A percentile compares a stretch with the other conserved stretches of the same genome.
Conservation (phyloP, 2,888 invertebrate genomes). For the Eilema depressum region DNA sequence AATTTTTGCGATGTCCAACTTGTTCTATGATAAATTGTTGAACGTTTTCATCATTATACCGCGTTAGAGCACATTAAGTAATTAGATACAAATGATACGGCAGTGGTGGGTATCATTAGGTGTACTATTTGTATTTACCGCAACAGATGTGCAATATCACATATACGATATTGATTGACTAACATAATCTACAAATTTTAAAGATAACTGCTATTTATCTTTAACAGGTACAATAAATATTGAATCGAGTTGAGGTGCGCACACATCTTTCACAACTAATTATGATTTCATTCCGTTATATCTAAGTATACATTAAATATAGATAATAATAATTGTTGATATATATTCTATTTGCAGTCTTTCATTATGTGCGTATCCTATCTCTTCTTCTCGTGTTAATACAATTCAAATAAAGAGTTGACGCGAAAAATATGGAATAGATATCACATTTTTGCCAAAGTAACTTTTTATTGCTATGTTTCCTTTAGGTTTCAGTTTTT, state of each 20-base stretch:
- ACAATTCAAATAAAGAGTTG: too few species aligned
- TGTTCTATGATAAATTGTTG: background rate
- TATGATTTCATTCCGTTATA: too few species aligned
- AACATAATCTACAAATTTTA: background rate
- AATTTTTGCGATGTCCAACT: background rate
- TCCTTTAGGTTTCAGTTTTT: too few species aligned
- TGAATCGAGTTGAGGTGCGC: background rate
- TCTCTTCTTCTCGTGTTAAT: background rate
- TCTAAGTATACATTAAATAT: too few species aligned
- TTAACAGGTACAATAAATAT: too few species aligned
- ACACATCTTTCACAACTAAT: background rate
- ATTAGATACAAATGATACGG: background rate
- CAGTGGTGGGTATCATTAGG: background rate
- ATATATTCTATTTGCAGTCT: background rate
- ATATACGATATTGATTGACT: slow-evolving; percentile 1
- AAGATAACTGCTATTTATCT: slow-evolving; percentile 8
- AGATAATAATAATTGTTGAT: background rate
- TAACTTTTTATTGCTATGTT: too few species aligned
- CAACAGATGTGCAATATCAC: background rate
- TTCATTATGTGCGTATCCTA: background rate
- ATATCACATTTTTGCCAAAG: too few species aligned
- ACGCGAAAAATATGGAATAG: too few species aligned
- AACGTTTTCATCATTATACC: background rate
- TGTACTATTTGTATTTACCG: background rate
- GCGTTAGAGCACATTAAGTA: background rate